Evolutionary conservation across 1,140 invertebrate species (phyloP), one percentile per base, ranked within the genome.

Genomic region (Archivesica marissinica): DNA sequence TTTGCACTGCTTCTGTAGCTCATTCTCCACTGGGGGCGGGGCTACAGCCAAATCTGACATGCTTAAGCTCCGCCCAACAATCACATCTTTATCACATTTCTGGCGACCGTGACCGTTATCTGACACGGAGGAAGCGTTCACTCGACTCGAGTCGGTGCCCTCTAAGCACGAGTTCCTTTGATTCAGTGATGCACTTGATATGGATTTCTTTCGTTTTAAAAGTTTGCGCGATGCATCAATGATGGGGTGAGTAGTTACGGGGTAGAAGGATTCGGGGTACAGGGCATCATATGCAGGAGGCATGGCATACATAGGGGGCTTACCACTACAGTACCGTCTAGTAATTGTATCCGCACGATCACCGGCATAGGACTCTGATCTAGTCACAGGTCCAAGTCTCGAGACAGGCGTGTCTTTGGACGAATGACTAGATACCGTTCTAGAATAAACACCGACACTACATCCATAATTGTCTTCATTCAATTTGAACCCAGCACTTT

Each of bases 51-150:
- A 72, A 61, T 90, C 89, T 20, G 85, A 85, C 85, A 90, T 38
- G 66, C 89, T 90, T n/a, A 88, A 52, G 72, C 88, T 90, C 13
- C 86, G 70, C 20, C 82, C 88, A 76, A 56, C 66, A 15, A 85
- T 23, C n/a, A 77, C 85, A 30, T 86, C 87, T 70, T 61, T 81
- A 50, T 44, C 23, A 70, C 30, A 61, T 39, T 25, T 25, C 41
- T 20, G 23, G 20, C 54, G 47, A 35, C 52, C 25, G 9, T 61
- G 25, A 28, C 20, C 23, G 25, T 72, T 72, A 15, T 72, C 52
- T 28, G 47, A 82, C 30, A 72, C 30, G 3, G 68, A 56, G 39
- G 79, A 56, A 17, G 30, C 13, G 44, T 72, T 82, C 35, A 38
- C 50, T 41, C 30, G 25, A 0, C n/a, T n/a, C 4, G 9, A 30